Percentiles rank a stretch among this genome's conserved stretches.
phyloP scores from a whole-genome alignment of 2,888 invertebrate species.

The Pseudeuparius sepicola region DNA sequence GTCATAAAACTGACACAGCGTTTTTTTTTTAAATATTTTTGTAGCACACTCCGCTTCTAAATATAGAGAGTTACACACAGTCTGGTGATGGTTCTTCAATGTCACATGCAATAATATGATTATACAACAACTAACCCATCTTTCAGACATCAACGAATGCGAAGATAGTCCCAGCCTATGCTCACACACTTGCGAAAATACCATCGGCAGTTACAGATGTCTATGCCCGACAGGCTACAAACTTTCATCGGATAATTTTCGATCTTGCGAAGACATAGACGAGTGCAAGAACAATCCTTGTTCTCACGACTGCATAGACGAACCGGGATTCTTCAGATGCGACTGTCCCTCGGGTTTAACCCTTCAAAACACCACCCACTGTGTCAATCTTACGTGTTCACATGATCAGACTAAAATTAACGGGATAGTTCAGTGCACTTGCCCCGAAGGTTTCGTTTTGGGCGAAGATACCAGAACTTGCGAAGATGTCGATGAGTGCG shows the following conservation, averaged over 20 bases:
- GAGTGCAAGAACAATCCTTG: slow-evolving; percentile 40
- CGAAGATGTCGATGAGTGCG: slow-evolving; percentile 40
- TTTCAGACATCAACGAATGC: slow-evolving; percentile 40
- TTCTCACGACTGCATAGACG: slow-evolving; percentile 41
- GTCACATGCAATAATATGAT: no score
- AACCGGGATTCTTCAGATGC: slow-evolving; percentile 35
- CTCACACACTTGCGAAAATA: slow-evolving; percentile 45
- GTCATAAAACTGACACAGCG: no score
- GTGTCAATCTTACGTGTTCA: slow-evolving; percentile 35
- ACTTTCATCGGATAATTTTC: slow-evolving; percentile 30
- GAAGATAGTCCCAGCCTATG: slow-evolving; percentile 36
- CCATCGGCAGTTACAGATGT: slow-evolving; percentile 46
- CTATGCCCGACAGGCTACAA: slow-evolving; percentile 43
- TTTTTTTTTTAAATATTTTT: no score
- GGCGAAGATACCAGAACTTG: slow-evolving; percentile 36
- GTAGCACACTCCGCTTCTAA: no score
- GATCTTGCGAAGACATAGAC: slow-evolving; percentile 34
- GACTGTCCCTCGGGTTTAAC: slow-evolving; percentile 29
- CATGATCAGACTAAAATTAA: slow-evolving; percentile 31
- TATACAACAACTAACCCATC: slow-evolving; percentile 5
- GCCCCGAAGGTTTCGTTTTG: slow-evolving; percentile 37
- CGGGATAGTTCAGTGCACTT: slow-evolving; percentile 36
- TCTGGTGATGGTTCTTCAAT: no score
- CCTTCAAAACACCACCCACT: slow-evolving; percentile 26
- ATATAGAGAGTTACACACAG: no score